Conservation (phyloP, 92 coral and sea anemone genomes). For the Hydrozoanthus gracilis region DNA sequence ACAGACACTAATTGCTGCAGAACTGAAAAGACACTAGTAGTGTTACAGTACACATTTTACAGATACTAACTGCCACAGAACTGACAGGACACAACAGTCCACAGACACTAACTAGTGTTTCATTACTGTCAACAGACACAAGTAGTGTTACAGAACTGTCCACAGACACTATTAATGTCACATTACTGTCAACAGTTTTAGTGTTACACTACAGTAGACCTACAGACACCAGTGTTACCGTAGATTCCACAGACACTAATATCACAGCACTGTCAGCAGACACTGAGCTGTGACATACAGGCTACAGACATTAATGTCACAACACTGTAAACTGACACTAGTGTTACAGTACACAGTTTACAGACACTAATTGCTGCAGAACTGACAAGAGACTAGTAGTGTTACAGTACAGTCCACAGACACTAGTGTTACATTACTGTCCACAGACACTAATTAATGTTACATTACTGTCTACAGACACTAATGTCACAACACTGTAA, state of each 20-base stretch:
- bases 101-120: background rate
- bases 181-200: background rate
- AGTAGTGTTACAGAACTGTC: no score
- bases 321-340: background rate
- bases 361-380: background rate
- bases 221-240: background rate
- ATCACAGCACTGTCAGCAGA: slow-evolving; percentile 4
- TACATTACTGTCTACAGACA: background rate
- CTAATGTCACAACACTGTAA: no score
- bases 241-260: background rate
- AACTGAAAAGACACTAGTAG: no score
- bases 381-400: no score
- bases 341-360: background rate
- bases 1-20: background rate
- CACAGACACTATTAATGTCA: background rate
- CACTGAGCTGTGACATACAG: background rate
- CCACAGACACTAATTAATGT: background rate
- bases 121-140: background rate
- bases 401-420: background rate
- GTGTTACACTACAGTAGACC: no score
- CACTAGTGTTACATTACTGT: background rate
- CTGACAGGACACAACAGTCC: background rate
- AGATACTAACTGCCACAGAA: background rate
- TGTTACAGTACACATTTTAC: background rate
- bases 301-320: background rate